Base-by-base conservation (phyloP, 2,113 vertebrate genomes). In the Nettapus auritus region DNA sequence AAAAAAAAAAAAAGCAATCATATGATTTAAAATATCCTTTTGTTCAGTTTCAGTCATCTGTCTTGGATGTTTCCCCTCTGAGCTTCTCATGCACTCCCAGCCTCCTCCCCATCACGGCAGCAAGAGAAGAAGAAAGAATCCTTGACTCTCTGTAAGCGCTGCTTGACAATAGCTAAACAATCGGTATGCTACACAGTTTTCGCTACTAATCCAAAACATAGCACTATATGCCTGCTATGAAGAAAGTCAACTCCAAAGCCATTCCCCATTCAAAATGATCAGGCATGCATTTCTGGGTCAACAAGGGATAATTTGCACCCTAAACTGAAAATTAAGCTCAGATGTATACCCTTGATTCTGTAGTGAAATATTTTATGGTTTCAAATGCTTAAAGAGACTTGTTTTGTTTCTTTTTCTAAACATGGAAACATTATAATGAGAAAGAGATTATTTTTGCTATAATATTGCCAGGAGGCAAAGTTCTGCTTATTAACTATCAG, bases 51-150 rank as follows among this genome's bases (percentile, higher is more conserved):
- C 22, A 19, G 9, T 71, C 19, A 48, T 13, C 8, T 90, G 4
- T 74, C 34, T 16, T 20, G 8, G 13, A 6, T 73, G 13, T 17
- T 8, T 34, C 13, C n/a, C 23, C 82, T 85, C 21, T 6, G 18
- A 74, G 0, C 6, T n/a, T n/a, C 14, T 29, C 25, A 6, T 28
- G 9, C 16, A 20, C 2, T 3, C 8, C n/a, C 40, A 74, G 5
- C 21, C 11, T 78, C 7, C 5, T 33, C 1, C 1, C 6, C 78
- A 44, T 55, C 22, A 52, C 16, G 4, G 8, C 21, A 78, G 31
- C 67, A 23, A 5, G 50, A 81, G 8, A 14, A 66, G 69, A 34
- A 3, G 34, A 21, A 63, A 20, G 40, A 44, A 3, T 5, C 8
- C 25, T 38, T 64, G 18, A n/a, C 9, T 8, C 10, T 56, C 15